These are phyloP conservation scores for Heterodera filipjevi DNA, from an alignment of 2,888 invertebrate species.

Conservation along the genomic window DNA sequence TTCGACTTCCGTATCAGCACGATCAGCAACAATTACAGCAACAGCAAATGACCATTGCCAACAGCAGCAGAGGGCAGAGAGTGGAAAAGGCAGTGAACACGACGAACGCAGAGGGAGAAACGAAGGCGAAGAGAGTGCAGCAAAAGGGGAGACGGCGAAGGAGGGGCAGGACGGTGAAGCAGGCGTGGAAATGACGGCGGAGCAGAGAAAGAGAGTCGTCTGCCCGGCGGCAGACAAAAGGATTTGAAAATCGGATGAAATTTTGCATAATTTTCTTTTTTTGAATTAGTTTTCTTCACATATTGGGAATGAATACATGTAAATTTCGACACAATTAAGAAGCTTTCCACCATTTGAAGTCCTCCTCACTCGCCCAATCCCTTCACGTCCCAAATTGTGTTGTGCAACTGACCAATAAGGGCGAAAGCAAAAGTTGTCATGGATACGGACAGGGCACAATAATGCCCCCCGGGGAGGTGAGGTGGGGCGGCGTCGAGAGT, in stretches of 20 bases:
- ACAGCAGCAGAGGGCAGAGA: not conserved
- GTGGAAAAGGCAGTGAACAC: not conserved
- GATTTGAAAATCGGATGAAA: too few relatives aligned
- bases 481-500: too few relatives aligned
- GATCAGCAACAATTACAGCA: not conserved
- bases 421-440: constrained; percentile 5
- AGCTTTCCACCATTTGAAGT: not conserved
- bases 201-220: too few relatives aligned
- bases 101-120: not conserved
- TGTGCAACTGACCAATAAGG: constrained; percentile 8
- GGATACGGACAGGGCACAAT: not conserved
- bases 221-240: too few relatives aligned
- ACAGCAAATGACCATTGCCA: not conserved
- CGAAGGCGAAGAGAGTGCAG: not conserved
- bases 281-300: not conserved
- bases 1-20: constrained; percentile 41
- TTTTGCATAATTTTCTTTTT: not conserved
- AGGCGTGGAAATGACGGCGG: not conserved
- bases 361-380: not conserved
- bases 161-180: constrained; percentile 7
- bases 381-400: not conserved
- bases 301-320: too few relatives aligned
- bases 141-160: not conserved
- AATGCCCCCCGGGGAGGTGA: constrained; percentile 2
- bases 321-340: constrained; percentile 1